A percentile compares a stretch with the other conserved stretches of the same genome.
Conservation (phyloP, 2,113 vertebrate genomes). For the Pleuronectes platessa region DNA sequence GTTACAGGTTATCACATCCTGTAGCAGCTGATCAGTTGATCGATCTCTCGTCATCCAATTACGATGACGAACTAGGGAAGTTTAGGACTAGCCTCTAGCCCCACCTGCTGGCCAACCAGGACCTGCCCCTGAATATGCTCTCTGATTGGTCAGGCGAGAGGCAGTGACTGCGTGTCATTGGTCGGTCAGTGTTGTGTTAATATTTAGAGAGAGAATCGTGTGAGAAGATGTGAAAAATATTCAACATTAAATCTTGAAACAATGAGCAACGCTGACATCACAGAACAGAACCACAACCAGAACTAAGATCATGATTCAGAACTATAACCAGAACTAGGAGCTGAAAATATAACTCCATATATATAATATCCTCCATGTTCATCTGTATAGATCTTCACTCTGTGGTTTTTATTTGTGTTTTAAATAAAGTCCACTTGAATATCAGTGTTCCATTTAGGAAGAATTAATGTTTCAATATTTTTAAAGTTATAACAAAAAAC, state of each 20-base stretch:
- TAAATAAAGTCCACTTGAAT: conserved; percentile 8
- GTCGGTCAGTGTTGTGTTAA: conserved; percentile 30
- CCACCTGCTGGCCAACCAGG: neutral
- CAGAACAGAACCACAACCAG: conserved; percentile 7
- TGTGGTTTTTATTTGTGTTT: conserved; percentile 3
- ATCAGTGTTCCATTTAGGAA: neutral
- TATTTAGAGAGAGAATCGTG: neutral
- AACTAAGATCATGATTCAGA: neutral
- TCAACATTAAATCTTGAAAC: conserved; percentile 45
- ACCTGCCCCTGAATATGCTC: conserved; percentile 38
- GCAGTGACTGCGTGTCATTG: conserved; percentile 31
- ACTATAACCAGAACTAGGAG: neutral
- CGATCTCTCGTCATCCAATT: conserved; percentile 18
- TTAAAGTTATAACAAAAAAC: neutral
- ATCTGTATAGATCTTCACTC: neutral
- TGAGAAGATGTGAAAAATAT: conserved; percentile 62
- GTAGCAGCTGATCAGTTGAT: conserved; percentile 21
- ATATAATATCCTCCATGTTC: neutral
- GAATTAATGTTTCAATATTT: neutral
- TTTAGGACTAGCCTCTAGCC: conserved; percentile 8
- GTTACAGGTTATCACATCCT: neutral
- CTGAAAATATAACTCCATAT: neutral
- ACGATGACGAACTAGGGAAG: neutral
- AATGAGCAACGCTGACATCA: neutral
- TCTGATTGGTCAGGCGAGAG: conserved; percentile 38